Conservation (phyloP, 2,797 vertebrate species). For the Siniperca obscura region DNA sequence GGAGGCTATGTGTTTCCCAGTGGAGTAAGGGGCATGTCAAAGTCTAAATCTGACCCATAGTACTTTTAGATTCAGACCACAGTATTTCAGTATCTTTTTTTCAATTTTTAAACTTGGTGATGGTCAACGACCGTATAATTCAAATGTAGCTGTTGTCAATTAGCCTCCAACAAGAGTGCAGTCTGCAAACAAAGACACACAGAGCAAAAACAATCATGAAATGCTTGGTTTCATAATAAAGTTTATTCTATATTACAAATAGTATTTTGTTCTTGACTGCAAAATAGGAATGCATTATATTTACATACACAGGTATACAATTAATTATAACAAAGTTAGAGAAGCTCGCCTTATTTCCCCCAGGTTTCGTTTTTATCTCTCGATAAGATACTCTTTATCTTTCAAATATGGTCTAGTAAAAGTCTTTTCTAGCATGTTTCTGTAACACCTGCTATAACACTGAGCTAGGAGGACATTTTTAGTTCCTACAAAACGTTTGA, state of each 20-base stretch:
- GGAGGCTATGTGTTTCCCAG: not conserved
- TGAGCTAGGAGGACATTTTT: conserved; percentile 90
- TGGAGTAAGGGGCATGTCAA: conserved; percentile 3
- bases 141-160: conserved; percentile 4
- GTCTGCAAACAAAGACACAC: conserved; percentile 14
- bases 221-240: conserved; percentile 97
- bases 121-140: not conserved
- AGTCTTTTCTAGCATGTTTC: conserved; percentile 90
- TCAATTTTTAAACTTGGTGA: not conserved
- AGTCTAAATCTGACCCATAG: not conserved
- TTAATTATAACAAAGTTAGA: conserved; percentile 99
- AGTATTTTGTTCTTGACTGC: conserved; percentile 99
- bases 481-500: conserved; percentile 86
- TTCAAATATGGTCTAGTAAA: conserved; percentile 90
- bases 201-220: conserved; percentile 47
- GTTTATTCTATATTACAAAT: conserved; percentile 99
- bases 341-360: conserved; percentile 99
- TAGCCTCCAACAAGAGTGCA: not conserved
- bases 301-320: conserved; percentile 99
- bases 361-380: conserved; percentile 91
- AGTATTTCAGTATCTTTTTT: not conserved
- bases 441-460: conserved; percentile 93
- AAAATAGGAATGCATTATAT: conserved; percentile 99
- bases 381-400: conserved; percentile 91
- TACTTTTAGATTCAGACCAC: conserved; percentile 7